Evolutionary conservation across 2,113 vertebrate genomes (phyloP).

Genomic region (Paradisaea rubra): DNA sequence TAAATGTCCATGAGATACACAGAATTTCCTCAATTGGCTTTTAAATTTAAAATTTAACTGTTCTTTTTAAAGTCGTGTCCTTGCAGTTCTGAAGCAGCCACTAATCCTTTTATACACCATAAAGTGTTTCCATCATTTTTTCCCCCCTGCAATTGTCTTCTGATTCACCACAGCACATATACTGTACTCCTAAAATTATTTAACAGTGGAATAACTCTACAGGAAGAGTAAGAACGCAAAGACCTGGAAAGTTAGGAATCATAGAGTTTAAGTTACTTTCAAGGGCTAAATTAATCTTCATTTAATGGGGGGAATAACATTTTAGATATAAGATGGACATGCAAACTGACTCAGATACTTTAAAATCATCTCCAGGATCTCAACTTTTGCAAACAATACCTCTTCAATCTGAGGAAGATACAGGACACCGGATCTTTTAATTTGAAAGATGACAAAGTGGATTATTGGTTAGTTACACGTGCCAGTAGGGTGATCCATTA

Average conservation of each 20-base stretch:
- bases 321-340: neutral
- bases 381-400: neutral
- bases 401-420: neutral
- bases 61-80: neutral
- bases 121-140: neutral
- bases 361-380: neutral
- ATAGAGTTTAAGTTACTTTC: neutral
- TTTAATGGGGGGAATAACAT: neutral
- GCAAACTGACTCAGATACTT: neutral
- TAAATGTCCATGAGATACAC: neutral
- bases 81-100: neutral
- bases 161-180: neutral
- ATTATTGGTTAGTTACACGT: conserved; percentile 40
- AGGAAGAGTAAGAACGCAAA: neutral
- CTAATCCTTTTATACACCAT: neutral
- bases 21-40: neutral
- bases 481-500: conserved; percentile 31
- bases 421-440: neutral
- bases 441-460: conserved; percentile 44
- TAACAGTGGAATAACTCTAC: neutral
- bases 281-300: neutral
- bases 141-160: neutral
- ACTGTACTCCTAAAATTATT: neutral
- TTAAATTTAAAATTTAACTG: neutral
- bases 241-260: neutral